Evolutionary conservation across 2,113 vertebrate genomes (phyloP), one percentile per base, ranked within the genome.

Genomic region (Corythaixoides concolor): DNA sequence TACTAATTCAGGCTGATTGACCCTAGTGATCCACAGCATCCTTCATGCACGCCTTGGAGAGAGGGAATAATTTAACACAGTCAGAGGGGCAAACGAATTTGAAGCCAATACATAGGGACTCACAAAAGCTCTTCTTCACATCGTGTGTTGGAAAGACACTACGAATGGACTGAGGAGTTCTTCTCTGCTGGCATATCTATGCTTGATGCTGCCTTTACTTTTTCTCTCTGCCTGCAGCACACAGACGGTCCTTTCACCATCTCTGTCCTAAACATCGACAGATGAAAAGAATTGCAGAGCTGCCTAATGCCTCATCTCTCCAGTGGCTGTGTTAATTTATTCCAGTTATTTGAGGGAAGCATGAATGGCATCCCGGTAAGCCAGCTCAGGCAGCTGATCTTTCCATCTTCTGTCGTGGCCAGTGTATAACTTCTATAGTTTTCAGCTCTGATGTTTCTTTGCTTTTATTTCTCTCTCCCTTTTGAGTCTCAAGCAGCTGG

Each of bases 331-430:
- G 39, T 75, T 96, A 94, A 94, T 97, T 95, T 93, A 93, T 88
- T 91, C 85, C 59, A 92, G 85, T 79, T 85, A 88, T 92, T 96
- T 89, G 92, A 97, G 89, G 85, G 85, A 87, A 95, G 64, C 68
- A 92, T 59, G 88, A 97, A 97, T 85, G 87, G 77, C 88, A 93
- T 75, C 41, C 76, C 73, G 84, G 68, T 78, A 88, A 89, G 78
- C 60, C 76, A 97, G 73, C 87, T 95, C 72, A 45, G 53, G 78
- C 78, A 88, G n/a, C 35, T 79, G 81, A 94, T 79, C 22, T 82
- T 84, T 66, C 85, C 78, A 85, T 60, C 78, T 88, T 86, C 27
- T 78, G 52, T 83, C 39, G 27, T 18, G 32, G 63, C 39, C 49
- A 69, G 66, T 23, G 41, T 70, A 69, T 67, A 83, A 93, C 85